These are phyloP conservation scores for Pardalotus punctatus DNA, from an alignment of 2,113 vertebrate species.

Conservation along the genomic window DNA sequence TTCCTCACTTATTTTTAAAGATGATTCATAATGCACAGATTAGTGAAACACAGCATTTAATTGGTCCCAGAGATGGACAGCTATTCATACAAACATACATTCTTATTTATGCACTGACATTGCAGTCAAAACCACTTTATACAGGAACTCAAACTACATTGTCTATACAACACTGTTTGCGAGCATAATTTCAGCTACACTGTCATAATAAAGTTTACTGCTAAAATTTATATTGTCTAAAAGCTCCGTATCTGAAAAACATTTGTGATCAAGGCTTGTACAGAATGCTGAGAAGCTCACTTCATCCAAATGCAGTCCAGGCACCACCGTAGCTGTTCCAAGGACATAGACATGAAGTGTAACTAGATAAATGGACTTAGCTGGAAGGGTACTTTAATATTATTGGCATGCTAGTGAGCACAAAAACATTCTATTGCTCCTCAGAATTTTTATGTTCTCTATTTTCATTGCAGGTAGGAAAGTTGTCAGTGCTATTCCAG, in stretches of 20 bases:
- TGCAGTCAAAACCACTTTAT: conserved; percentile 3
- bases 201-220: background rate
- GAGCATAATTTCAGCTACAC: background rate
- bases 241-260: background rate
- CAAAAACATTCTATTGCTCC: background rate
- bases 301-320: background rate
- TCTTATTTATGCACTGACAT: background rate
- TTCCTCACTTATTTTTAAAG: conserved; percentile 17
- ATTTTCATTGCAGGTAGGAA: background rate
- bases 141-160: background rate
- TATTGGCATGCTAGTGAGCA: background rate
- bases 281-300: background rate
- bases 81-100: background rate
- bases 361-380: background rate
- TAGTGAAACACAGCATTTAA: background rate
- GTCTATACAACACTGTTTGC: background rate
- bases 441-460: background rate
- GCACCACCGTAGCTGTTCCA: background rate
- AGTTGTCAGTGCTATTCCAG: background rate
- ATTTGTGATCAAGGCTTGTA: background rate
- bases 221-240: background rate
- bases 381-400: background rate
- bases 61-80: background rate
- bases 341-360: background rate
- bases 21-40: background rate